Conservation (phyloP, 2,888 invertebrate genomes). For the Meghimatium bilineatum region DNA sequence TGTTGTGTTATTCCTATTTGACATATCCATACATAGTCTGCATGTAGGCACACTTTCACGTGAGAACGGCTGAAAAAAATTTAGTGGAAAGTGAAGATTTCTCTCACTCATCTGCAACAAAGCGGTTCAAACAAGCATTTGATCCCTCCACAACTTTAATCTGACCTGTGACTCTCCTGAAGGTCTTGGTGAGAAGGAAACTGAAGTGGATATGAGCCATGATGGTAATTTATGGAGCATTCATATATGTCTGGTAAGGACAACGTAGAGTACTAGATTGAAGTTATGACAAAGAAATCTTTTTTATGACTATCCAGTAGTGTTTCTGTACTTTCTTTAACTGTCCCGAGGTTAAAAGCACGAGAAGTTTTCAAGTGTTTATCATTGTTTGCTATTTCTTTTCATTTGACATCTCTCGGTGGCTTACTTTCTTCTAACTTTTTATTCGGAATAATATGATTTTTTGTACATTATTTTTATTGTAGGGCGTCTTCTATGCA, state of each 20-base stretch:
- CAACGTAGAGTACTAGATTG: slow-evolving; percentile 1
- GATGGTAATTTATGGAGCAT: slow-evolving; percentile 22
- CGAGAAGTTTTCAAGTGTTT: background rate
- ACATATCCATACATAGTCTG: background rate
- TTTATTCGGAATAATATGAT: background rate
- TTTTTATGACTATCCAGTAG: background rate
- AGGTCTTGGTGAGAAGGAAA: background rate
- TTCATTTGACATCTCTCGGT: background rate
- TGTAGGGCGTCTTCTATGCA: no score
- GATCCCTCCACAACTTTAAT: background rate
- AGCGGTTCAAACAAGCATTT: background rate
- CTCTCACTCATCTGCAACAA: slow-evolving; percentile 6
- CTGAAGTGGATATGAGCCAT: slow-evolving; percentile 13
- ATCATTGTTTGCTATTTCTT: background rate
- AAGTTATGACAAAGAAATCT: background rate
- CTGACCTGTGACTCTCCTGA: background rate
- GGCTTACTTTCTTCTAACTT: background rate
- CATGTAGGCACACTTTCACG: background rate
- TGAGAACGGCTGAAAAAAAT: slow-evolving; percentile 8
- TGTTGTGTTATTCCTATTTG: background rate
- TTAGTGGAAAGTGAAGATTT: background rate
- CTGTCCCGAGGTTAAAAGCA: background rate
- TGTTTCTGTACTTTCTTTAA: slow-evolving; percentile 4
- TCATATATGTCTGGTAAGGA: slow-evolving; percentile 11
- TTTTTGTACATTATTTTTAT: background rate